Percentiles rank a stretch among this genome's conserved stretches.
Conservation (phyloP, 2,113 vertebrate species). For the Pelobates fuscus region DNA sequence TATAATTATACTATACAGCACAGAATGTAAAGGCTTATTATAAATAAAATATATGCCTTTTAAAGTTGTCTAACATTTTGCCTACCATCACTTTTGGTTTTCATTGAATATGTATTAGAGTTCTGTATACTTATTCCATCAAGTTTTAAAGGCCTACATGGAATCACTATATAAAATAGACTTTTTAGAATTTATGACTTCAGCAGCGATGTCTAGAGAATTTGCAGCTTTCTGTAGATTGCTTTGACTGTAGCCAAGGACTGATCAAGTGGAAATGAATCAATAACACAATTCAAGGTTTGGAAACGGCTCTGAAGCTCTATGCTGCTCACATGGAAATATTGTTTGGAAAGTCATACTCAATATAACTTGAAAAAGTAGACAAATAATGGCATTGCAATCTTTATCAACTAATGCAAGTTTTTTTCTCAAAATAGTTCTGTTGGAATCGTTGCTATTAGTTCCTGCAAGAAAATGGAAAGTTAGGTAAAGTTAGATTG, state of each 20-base stretch:
- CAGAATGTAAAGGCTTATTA: too few species aligned
- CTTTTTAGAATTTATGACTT: conserved; percentile 66
- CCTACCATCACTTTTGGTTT: conserved; percentile 35
- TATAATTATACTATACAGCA: too few species aligned
- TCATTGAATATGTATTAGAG: background rate
- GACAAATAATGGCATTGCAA: background rate
- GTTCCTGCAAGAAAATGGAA: too few species aligned
- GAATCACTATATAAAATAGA: conserved; percentile 56
- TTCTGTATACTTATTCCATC: background rate
- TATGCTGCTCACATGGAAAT: conserved; percentile 53
- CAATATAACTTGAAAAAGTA: background rate
- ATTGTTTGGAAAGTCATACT: background rate
- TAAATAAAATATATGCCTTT: conserved; percentile 74
- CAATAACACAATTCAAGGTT: fast-evolving
- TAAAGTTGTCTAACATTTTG: conserved; percentile 52
- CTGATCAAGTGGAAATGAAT: background rate
- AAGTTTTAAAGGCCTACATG: conserved; percentile 50
- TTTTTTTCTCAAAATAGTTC: too few species aligned
- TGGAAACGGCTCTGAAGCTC: conserved; percentile 28
- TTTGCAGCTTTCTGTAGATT: background rate
- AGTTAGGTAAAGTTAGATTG: too few species aligned
- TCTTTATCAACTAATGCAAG: too few species aligned
- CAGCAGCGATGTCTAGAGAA: conserved; percentile 50
- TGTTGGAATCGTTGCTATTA: too few species aligned
- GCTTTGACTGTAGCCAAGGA: background rate